Base-by-base conservation (phyloP, 2,888 invertebrate species). In the Formica aserva region DNA sequence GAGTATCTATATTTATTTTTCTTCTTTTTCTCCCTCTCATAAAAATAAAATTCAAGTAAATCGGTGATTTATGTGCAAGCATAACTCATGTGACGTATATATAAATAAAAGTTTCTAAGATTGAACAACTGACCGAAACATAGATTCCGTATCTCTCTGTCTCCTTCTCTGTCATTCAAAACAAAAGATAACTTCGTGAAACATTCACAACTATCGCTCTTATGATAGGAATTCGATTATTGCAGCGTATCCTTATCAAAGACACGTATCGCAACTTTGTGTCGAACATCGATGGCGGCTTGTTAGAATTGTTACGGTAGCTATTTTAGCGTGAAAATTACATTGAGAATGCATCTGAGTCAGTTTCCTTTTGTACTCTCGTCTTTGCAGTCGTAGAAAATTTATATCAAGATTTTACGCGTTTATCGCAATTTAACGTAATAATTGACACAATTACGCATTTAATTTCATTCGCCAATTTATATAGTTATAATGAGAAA, bases 161-260 rank as follows among this genome's bases (percentile, higher is more conserved):
- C n/a, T n/a, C 52, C 6, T 6, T 48, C 6, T n/a, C 52, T n/a
- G 52, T 52, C 52, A 52, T 76, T 66, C 13, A 38, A 4, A 18
- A 48, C 76, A 52, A 32, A 76, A 76, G 5, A 38, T 38, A 76
- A 67, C 67, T 76, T 52, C 6, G 35, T 11, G 65, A 3, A 35
- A 22, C 65, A 76, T 55, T 76, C 65, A 22, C 15, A 35, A 35
- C 45, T 65, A 15, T 55, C 38, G 65, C 41, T 76, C 13, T 32
- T 66, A 66, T 48, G 66, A 72, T 65, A 41, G 41, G 62, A 83
- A 69, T 66, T 77, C 72, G 66, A 77, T 85, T 85, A 85, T 66
- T n/a, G 22, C 9, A 52, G n/a, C 45, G n/a, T 9, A 29, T 66
- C 22, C 52, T 72, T 41, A 71, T 66, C 48, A 22, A 52, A 35